Evolutionary conservation across 92 coral and sea anemone genomes (phyloP), one percentile per base, ranked within the genome.

Genomic region (Parazoanthus atlanticus): DNA sequence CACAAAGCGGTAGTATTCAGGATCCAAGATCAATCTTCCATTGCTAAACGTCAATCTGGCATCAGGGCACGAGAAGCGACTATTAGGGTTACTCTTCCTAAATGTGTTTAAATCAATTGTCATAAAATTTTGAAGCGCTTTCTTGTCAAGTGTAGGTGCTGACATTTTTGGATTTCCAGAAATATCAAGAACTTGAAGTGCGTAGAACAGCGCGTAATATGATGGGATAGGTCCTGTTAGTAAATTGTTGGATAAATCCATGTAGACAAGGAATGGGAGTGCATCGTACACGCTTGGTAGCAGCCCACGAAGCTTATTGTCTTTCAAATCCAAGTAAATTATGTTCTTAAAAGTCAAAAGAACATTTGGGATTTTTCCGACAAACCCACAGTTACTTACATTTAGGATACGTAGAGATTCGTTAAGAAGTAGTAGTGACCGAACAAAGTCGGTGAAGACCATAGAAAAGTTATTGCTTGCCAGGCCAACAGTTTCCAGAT

Each of bases 131-230:
- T 88, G 93, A 81, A 91, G 86, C 5, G 34, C 11, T 31, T 49
- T 40, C 56, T 56, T 41, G 64, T 31, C 76, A 13, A 32, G 38
- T 12, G 41, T 88, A 26, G 90, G 91, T 5, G 84, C 84, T 4
- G 76, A 67, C 95, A 93, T 93, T 13, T 28, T 79, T 9, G 95
- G 87, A 79, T 94, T 94, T 15, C 89, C 90, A 58, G 96, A 92
- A 76, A 94, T 91, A 72, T 94, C 96, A 66, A 94, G 49, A 76
- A 88, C 56, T 31, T 86, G 86, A 0, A 94, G 92, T 3, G 93
- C 84, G 16, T 75, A 52, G 15, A 90, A 29, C 69, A 81, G 70
- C 26, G 69, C 88, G 70, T 82, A 84, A 21, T 80, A 21, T 28
- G 74, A 66, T 6, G 95, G 96, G 25, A 93, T 79, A 43, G 85